Base-by-base conservation (phyloP, 2,888 invertebrate species). In the Hetaerina titia region DNA sequence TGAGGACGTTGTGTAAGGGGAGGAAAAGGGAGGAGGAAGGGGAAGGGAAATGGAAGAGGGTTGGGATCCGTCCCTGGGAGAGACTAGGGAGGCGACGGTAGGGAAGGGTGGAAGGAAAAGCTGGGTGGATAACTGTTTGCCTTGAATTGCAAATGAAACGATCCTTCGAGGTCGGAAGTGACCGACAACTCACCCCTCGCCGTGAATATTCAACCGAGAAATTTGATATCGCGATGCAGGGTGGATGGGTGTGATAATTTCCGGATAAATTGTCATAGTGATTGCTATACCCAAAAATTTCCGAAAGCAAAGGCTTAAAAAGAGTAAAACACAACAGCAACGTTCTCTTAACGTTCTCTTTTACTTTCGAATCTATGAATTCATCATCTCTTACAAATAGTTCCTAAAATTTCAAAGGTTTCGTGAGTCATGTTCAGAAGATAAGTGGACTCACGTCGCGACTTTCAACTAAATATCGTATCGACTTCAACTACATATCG, bases 71-170 rank as follows among this genome's bases (percentile, higher is more conserved):
- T 69, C 69, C 69, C 22, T 69, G 81, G 25, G 81, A 31, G 81
- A 13, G 60, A 45, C 45, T 45, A 45, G 45, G 45, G 45, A 45
- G 45, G 45, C 1, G 45, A 45, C 45, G 45, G 45, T 45, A 45
- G 45, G 45, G 45, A 45, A 45, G 45, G 45, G 45, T 45, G 45
- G 45, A 45, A 25, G 31, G 81, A 81, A n/a, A 31, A 31, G 31
- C 25, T 81, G 81, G 31, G 81, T 11, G 31, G 81, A 81, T 81
- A 81, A 89, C 57, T 89, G 89, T 89, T 89, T 89, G 58, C 89
- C 89, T 89, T 89, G 57, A 89, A 57, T 89, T 89, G 89, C 89
- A 89, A 89, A 89, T 89, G 89, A 89, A 89, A 89, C 57, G 89
- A 56, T 56, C 89, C 89, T 89, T 31, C 25, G 58, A 58, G 89